phyloP scores from a whole-genome alignment of 1,140 invertebrate genomes.

The Leptestheria dahalacensis region DNA sequence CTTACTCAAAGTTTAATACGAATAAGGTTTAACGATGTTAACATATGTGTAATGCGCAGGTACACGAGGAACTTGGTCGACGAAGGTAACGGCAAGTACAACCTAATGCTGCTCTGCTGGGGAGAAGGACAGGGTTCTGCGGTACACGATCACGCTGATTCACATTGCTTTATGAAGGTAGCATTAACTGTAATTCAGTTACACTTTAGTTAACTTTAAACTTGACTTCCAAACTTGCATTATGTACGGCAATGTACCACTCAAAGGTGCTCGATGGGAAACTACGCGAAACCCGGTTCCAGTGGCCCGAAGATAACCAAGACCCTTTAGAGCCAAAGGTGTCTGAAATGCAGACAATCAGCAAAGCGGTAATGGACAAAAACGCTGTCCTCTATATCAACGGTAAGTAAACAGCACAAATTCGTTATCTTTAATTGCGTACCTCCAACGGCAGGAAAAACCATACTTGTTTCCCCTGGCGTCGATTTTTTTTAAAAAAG shows the following conservation, averaged over 20 bases:
- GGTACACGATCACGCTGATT: constrained; percentile 91
- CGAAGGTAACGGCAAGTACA: constrained; percentile 91
- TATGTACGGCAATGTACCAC: background rate
- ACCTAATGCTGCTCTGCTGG: constrained; percentile 95
- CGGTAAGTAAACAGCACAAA: constrained; percentile 42
- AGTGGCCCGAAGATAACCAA: constrained; percentile 42
- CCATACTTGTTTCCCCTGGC: background rate
- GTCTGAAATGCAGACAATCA: constrained; percentile 39
- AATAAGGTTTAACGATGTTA: background rate
- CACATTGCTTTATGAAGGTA: constrained; percentile 95
- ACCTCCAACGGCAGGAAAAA: background rate
- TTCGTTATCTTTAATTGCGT: background rate
- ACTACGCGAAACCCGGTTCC: constrained; percentile 47
- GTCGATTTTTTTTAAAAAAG: background rate
- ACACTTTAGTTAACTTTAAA: no score
- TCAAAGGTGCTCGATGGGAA: constrained; percentile 34
- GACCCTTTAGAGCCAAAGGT: constrained; percentile 24
- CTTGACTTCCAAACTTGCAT: no score
- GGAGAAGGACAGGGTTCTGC: constrained; percentile 83
- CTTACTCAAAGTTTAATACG: background rate
- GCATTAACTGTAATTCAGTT: constrained; percentile 21
- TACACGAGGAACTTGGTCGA: constrained; percentile 91
- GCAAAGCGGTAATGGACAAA: constrained; percentile 41
- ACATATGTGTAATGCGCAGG: constrained; percentile 32
- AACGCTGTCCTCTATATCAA: constrained; percentile 91